Base-by-base conservation (phyloP, 1,140 invertebrate species). In the Panagrolaimus sp. region DNA sequence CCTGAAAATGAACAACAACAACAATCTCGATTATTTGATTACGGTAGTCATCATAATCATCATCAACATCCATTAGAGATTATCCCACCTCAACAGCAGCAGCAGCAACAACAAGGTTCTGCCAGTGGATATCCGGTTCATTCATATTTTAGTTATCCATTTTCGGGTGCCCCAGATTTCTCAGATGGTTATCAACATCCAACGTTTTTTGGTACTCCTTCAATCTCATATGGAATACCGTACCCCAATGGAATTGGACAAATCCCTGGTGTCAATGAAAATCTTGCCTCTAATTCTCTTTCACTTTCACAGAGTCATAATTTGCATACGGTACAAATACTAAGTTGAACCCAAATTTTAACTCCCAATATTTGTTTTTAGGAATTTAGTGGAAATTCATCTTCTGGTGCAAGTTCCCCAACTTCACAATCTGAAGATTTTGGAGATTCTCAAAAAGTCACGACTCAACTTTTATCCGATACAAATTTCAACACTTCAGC, bases 351-450 rank as follows among this genome's bases (percentile, higher is more conserved):
- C n/a, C 52, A 58, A 58, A 28, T n/a, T 55, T 55, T 4, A 26
- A 26, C 14, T 46, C 45, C 48, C 48, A 52, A 52, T 52, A 47
- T 0, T 21, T 21, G 4, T 1, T 58, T 58, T n/a, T 14, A 58
- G 52, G 52, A 58, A 58, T 58, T 26, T 24, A 58, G 52, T 21
- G 52, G 21, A 21, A 58, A 58, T 21, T 58, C 52, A 12, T 58
- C 52, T n/a, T 58, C 52, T 12, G 52, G 52, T n/a, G 52, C 52
- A 10, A n/a, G 14, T 28, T 58, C 52, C 3, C 52, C 52, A n/a
- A 21, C 21, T 58, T 58, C 52, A 12, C 21, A 21, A 21, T 28
- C 15, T 12, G 52, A 58, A 26, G 52, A 58, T 5, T 58, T 58
- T 21, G 28, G 17, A 26, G 52, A 4, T 24, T n/a, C 48, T 1